A percentile compares a stretch with the other conserved stretches of the same genome.
These are phyloP conservation scores for Percopsis omiscomaycus DNA, from an alignment of 2,797 vertebrate genomes.

Conservation along the genomic window DNA sequence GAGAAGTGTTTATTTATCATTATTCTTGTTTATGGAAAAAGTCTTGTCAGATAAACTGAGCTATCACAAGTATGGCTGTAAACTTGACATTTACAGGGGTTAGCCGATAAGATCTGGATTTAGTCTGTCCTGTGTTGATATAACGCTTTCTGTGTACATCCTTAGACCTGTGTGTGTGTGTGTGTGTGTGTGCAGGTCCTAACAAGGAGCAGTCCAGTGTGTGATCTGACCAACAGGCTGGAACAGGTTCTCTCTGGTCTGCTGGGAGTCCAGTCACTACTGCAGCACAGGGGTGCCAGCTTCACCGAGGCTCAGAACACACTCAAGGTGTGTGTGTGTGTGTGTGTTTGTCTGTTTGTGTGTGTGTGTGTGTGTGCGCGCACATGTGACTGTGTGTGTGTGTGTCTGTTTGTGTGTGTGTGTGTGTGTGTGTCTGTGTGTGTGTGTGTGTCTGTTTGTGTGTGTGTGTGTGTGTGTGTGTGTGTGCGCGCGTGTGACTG, in stretches of 20 bases:
- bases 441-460: conserved; percentile 38
- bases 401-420: not conserved
- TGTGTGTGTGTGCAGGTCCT: conserved; percentile 42
- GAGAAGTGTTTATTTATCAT: no score
- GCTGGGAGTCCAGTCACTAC: conserved; percentile 74
- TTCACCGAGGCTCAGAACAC: conserved; percentile 81
- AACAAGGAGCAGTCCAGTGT: conserved; percentile 67
- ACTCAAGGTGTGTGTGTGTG: conserved; percentile 82
- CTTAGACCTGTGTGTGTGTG: not conserved
- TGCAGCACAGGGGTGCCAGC: conserved; percentile 82
- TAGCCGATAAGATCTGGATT: no score
- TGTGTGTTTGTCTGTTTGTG: not conserved
- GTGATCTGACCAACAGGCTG: conserved; percentile 74
- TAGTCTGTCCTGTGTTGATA: not conserved
- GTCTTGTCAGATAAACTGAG: no score
- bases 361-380: not conserved
- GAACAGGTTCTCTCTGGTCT: conserved; percentile 80
- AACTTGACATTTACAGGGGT: no score
- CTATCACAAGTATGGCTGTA: no score
- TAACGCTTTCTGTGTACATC: not conserved
- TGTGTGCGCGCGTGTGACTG: no score
- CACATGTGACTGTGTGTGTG: not conserved
- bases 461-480: conserved; percentile 49
- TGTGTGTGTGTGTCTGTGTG: no score
- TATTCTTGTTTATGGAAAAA: no score